A percentile compares a stretch with the other conserved stretches of the same genome.
phyloP scores from a whole-genome alignment of 2,113 vertebrate species.

The Leptobrachium leishanense region DNA sequence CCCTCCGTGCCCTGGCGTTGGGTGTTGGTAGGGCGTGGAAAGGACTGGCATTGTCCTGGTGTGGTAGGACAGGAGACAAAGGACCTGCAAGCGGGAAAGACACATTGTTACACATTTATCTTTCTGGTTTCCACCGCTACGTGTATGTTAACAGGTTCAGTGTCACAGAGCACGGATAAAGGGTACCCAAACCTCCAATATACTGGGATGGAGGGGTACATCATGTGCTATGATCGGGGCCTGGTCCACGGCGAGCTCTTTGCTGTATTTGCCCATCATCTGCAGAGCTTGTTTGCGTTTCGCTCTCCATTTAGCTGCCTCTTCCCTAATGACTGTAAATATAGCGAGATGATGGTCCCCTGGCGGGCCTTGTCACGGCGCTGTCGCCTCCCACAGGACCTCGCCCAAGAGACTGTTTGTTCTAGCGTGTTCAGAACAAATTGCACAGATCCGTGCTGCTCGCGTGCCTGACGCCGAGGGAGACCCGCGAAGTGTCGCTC shows the following conservation, averaged over 20 bases:
- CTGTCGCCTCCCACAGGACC: slow-evolving; percentile 32
- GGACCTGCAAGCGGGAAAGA: not conserved
- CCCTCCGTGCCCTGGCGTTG: not conserved
- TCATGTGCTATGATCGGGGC: too few species aligned
- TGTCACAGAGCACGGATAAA: too few species aligned
- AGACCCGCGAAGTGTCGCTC: slow-evolving; percentile 14
- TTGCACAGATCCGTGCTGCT: slow-evolving; percentile 24
- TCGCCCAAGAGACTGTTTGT: slow-evolving; percentile 46
- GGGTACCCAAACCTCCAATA: too few species aligned
- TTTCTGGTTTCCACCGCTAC: too few species aligned
- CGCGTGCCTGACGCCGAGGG: not conserved
- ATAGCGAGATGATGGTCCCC: slow-evolving; percentile 35
- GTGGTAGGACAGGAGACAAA: not conserved
- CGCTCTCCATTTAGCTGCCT: slow-evolving; percentile 43
- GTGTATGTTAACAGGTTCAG: too few species aligned
- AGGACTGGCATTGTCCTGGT: slow-evolving; percentile 41
- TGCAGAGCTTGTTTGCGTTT: slow-evolving; percentile 29
- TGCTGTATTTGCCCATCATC: not conserved
- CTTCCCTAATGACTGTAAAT: slow-evolving; percentile 48
- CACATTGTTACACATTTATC: not conserved
- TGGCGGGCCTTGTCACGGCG: slow-evolving; percentile 9
- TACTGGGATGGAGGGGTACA: too few species aligned
- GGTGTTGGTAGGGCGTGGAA: slow-evolving; percentile 9
- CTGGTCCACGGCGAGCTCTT: too few species aligned
- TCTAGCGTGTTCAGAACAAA: slow-evolving; percentile 42